Percentiles rank a stretch among this genome's conserved stretches.
phyloP scores from a whole-genome alignment of 2,797 vertebrate species.

The Adelosebastes latens region DNA sequence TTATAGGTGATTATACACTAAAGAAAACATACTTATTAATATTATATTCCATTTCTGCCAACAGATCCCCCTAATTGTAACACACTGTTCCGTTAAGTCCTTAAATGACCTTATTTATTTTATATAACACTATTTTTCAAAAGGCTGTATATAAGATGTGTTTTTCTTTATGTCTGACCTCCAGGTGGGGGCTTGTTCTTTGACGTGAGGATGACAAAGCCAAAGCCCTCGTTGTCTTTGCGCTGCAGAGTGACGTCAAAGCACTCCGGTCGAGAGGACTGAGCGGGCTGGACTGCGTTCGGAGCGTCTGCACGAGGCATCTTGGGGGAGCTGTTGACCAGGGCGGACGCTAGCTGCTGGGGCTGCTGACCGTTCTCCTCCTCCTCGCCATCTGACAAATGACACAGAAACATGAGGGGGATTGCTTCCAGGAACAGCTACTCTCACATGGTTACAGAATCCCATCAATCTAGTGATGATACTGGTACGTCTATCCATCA shows the following conservation, averaged over 20 bases:
- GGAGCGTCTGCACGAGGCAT: slow-evolving; percentile 71
- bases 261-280: slow-evolving; percentile 74
- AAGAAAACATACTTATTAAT: too few species aligned
- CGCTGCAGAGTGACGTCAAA: slow-evolving; percentile 92
- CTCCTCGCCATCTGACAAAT: slow-evolving; percentile 74
- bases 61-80: too few species aligned
- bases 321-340: slow-evolving; percentile 87
- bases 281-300: slow-evolving; percentile 36
- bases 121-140: not conserved
- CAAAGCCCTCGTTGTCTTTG: slow-evolving; percentile 95
- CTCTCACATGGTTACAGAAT: not conserved
- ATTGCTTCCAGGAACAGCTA: not conserved
- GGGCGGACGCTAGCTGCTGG: slow-evolving; percentile 67
- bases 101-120: not conserved
- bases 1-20: too few species aligned
- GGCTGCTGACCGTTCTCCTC: slow-evolving; percentile 70
- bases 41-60: too few species aligned
- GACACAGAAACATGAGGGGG: not conserved
- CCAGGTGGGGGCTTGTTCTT: slow-evolving; percentile 96
- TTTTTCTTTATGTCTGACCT: slow-evolving; percentile 80
- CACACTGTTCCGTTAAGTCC: too few species aligned
- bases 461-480: not conserved
- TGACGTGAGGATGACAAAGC: slow-evolving; percentile 98
- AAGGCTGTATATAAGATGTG: too few species aligned
- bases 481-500: not conserved